These are phyloP conservation scores for Myiotriccus ornatus DNA, from an alignment of 2,797 vertebrate species.

Conservation along the genomic window DNA sequence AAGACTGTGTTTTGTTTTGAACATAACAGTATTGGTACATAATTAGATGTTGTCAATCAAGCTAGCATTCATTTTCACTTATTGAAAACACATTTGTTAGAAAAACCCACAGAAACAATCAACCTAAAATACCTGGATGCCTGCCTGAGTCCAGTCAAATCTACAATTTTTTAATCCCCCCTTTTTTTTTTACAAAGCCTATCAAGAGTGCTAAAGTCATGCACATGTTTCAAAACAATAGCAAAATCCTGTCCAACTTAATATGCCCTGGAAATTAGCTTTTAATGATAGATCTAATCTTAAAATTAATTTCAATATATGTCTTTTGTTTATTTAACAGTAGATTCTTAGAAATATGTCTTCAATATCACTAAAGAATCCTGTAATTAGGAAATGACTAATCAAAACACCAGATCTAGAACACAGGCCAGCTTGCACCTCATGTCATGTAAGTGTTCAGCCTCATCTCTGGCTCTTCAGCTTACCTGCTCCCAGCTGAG, in stretches of 20 bases:
- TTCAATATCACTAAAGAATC: neutral
- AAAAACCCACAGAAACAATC: neutral
- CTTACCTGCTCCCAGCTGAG: neutral
- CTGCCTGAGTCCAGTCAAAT: neutral
- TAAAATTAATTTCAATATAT: neutral
- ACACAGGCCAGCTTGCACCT: neutral
- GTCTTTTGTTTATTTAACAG: neutral
- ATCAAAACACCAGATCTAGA: neutral
- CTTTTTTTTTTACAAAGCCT: neutral
- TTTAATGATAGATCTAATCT: neutral
- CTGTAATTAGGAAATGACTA: conserved; percentile 1
- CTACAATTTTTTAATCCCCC: neutral
- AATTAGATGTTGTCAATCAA: neutral
- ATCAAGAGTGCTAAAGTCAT: neutral
- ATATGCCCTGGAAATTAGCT: neutral
- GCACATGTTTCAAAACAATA: neutral
- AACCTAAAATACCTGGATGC: neutral
- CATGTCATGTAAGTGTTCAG: neutral
- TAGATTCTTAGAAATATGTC: neutral
- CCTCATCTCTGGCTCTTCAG: neutral
- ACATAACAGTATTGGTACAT: neutral
- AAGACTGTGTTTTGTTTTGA: neutral
- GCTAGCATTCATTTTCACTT: neutral
- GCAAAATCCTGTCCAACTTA: neutral
- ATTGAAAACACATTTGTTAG: neutral